phyloP scores from a whole-genome alignment of 1,140 invertebrate species.

The Zaprionus camerounensis region DNA sequence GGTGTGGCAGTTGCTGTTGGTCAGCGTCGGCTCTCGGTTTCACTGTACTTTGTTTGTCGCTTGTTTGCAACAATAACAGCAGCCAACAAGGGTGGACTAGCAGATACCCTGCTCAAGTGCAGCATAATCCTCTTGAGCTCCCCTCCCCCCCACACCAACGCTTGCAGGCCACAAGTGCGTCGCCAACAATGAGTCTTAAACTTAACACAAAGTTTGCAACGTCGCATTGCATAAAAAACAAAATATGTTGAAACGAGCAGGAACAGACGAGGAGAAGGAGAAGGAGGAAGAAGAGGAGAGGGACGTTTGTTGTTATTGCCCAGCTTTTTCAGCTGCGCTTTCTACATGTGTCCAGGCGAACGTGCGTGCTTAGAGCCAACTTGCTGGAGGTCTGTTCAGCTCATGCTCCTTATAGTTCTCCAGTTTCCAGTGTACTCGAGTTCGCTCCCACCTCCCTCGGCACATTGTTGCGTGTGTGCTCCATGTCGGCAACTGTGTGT shows the following conservation, averaged over 20 bases:
- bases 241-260: constrained; percentile 57
- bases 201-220: constrained; percentile 67
- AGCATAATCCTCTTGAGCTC: neutral
- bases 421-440: constrained; percentile 17
- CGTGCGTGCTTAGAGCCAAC: constrained; percentile 38
- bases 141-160: neutral
- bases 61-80: constrained; percentile 22
- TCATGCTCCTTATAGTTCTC: constrained; percentile 2
- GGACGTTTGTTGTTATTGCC: constrained; percentile 33
- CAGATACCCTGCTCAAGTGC: constrained; percentile 11
- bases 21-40: constrained; percentile 6
- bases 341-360: constrained; percentile 32
- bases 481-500: neutral
- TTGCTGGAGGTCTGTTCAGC: constrained; percentile 11
- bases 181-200: constrained; percentile 18
- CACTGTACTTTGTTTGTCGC: constrained; percentile 10
- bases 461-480: constrained; percentile 1
- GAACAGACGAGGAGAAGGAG: constrained; percentile 4
- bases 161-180: neutral
- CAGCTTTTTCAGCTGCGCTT: constrained; percentile 15
- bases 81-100: constrained; percentile 4
- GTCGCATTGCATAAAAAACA: constrained; percentile 72
- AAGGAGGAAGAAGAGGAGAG: neutral
- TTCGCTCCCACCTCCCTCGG: constrained; percentile 9
- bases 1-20: neutral